These are phyloP conservation scores for Leptinotarsa juncta DNA, from an alignment of 2,888 invertebrate species.

Conservation along the genomic window DNA sequence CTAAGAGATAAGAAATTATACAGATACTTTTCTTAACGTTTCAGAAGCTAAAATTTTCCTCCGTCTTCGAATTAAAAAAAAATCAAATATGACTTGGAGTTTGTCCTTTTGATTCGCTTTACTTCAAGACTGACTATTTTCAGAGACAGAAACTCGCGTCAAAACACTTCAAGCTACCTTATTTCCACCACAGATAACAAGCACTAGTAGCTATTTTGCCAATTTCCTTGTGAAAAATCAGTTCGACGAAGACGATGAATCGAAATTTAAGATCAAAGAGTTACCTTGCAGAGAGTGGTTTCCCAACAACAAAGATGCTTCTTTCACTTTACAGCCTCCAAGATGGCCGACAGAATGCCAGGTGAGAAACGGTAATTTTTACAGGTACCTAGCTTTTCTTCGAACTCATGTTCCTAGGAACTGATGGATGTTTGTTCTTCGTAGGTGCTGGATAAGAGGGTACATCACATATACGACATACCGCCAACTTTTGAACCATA, in stretches of 20 bases:
- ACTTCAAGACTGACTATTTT: slow-evolving; percentile 32
- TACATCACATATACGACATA: slow-evolving; percentile 80
- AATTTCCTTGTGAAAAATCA: slow-evolving; percentile 75
- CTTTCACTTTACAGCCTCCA: slow-evolving; percentile 78
- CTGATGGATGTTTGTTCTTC: neutral
- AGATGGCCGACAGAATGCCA: slow-evolving; percentile 93
- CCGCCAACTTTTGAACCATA: slow-evolving; percentile 84
- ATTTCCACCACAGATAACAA: slow-evolving; percentile 68
- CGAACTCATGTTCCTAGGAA: neutral
- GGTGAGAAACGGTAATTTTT: slow-evolving; percentile 66
- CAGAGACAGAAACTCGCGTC: slow-evolving; percentile 65
- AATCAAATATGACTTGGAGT: too few species aligned
- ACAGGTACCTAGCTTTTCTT: neutral
- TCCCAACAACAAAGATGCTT: slow-evolving; percentile 56
- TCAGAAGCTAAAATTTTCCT: too few species aligned
- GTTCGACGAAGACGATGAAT: slow-evolving; percentile 62
- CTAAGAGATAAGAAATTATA: too few species aligned
- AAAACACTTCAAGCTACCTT: slow-evolving; percentile 75
- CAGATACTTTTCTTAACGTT: too few species aligned
- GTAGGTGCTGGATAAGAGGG: slow-evolving; percentile 85
- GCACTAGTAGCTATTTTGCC: slow-evolving; percentile 69
- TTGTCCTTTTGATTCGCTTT: too few species aligned
- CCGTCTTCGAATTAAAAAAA: too few species aligned
- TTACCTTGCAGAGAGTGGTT: slow-evolving; percentile 72
- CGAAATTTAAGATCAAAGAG: slow-evolving; percentile 49